Conservation (phyloP, 2,888 invertebrate genomes). For the Agriopis marginaria region DNA sequence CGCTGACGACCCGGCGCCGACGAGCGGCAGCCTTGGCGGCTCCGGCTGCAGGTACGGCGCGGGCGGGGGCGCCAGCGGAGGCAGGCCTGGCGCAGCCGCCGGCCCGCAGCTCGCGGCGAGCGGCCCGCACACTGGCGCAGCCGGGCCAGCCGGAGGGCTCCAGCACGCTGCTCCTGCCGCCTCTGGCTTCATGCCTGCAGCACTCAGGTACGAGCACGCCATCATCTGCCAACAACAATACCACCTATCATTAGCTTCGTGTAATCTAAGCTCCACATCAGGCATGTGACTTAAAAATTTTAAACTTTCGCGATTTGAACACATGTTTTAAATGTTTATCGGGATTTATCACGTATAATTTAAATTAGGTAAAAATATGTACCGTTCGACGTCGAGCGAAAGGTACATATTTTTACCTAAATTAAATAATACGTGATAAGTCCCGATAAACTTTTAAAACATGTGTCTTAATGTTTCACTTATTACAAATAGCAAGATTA, state of each 20-base stretch:
- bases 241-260: slow-evolving; percentile 25
- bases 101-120: slow-evolving; percentile 70
- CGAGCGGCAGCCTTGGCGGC: slow-evolving; percentile 9
- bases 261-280: slow-evolving; percentile 42
- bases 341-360: too few species aligned
- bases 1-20: slow-evolving; percentile 46
- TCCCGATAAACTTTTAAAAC: too few species aligned
- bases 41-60: slow-evolving; percentile 23
- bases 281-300: too few species aligned
- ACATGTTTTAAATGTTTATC: too few species aligned
- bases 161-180: slow-evolving; percentile 70
- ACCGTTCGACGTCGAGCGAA: too few species aligned
- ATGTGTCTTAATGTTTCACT: too few species aligned
- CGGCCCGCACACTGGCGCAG: slow-evolving; percentile 72
- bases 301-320: too few species aligned
- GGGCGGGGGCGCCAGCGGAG: slow-evolving; percentile 29
- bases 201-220: slow-evolving; percentile 83
- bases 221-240: slow-evolving; percentile 78
- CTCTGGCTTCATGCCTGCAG: slow-evolving; percentile 68
- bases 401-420: too few species aligned
- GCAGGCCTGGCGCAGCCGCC: slow-evolving; percentile 57
- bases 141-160: slow-evolving; percentile 68
- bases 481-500: too few species aligned
- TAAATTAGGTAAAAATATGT: too few species aligned
- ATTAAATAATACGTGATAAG: too few species aligned